These are phyloP conservation scores for Colaptes auratus DNA, from an alignment of 2,113 vertebrate genomes.

Conservation along the genomic window DNA sequence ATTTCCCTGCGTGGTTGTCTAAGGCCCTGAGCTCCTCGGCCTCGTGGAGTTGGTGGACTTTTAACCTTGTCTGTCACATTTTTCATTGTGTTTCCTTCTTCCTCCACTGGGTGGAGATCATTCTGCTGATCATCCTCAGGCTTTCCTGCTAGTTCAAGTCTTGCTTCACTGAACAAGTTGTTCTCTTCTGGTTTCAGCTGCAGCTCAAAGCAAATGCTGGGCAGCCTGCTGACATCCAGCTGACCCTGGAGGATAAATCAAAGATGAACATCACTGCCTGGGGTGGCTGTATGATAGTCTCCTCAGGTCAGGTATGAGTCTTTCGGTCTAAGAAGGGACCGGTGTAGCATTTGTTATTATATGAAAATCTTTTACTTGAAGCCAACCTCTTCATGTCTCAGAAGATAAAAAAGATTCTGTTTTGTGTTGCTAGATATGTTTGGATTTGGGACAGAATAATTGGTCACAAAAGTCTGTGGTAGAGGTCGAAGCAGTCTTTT, in stretches of 20 bases:
- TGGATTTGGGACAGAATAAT: not conserved
- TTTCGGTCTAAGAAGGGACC: not conserved
- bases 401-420: not conserved
- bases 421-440: not conserved
- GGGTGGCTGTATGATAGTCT: slow-evolving; percentile 76
- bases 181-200: slow-evolving; percentile 61
- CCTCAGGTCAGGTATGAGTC: slow-evolving; percentile 76
- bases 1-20: not conserved
- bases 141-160: not conserved
- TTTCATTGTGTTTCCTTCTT: not conserved
- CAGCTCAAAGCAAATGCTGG: slow-evolving; percentile 75
- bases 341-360: not conserved
- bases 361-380: not conserved
- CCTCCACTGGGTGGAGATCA: not conserved
- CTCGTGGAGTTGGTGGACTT: rapidly evolving
- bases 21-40: not conserved
- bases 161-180: not conserved
- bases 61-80: not conserved
- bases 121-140: not conserved
- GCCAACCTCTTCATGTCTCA: not conserved
- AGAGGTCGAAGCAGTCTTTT: not conserved
- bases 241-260: slow-evolving; percentile 77
- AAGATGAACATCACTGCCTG: slow-evolving; percentile 58
- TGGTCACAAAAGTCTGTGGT: not conserved
- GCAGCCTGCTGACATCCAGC: slow-evolving; percentile 70